These are phyloP conservation scores for Chrosomus eos DNA, from an alignment of 2,797 vertebrate genomes.

Conservation along the genomic window DNA sequence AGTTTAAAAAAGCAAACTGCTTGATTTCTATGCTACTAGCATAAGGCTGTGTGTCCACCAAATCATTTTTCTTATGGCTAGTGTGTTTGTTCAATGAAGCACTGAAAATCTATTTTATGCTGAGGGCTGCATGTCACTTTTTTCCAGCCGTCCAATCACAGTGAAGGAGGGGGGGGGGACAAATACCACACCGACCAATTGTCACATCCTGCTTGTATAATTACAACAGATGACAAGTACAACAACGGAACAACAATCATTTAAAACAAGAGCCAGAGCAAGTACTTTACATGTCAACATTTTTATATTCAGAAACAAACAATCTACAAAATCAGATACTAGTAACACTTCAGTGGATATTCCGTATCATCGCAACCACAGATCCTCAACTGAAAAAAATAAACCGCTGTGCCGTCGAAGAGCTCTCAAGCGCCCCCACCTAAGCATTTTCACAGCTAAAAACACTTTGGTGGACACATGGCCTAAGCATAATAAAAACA, in stretches of 20 bases:
- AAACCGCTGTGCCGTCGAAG: not conserved
- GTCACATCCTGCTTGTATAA: not conserved
- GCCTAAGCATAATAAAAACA: not conserved
- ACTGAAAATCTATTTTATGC: too few relatives aligned
- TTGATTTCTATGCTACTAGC: not conserved
- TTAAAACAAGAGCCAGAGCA: not conserved
- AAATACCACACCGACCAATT: not conserved
- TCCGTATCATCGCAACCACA: not conserved
- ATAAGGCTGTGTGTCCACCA: not conserved
- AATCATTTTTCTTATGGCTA: not conserved
- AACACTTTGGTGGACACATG: not conserved
- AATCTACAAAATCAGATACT: not conserved
- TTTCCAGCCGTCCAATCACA: not conserved
- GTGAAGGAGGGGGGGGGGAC: not conserved
- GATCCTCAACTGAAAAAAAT: not conserved
- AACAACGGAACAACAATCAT: not conserved
- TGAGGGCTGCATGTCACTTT: not conserved
- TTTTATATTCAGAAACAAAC: not conserved
- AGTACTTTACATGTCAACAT: not conserved
- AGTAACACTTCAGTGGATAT: not conserved
- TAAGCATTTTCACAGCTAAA: not conserved
- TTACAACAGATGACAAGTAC: not conserved
- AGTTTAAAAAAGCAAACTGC: not conserved
- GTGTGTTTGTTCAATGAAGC: not conserved
- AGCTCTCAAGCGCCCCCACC: not conserved